phyloP scores from a whole-genome alignment of 2,113 vertebrate genomes.

The Ammodytes dubius region DNA sequence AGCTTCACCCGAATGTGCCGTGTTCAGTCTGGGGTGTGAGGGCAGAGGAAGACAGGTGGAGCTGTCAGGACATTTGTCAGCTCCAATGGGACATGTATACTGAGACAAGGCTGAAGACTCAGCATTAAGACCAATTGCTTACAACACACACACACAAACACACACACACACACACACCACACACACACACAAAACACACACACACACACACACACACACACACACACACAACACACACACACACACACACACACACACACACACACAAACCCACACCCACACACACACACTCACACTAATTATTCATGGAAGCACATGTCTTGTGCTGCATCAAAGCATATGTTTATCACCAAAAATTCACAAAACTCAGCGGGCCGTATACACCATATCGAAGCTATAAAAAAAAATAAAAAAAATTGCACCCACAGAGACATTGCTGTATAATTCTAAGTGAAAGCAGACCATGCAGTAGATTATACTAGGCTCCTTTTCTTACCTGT shows the following conservation, averaged over 20 bases:
- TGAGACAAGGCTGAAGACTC: conserved; percentile 7
- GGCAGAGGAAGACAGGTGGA: conserved; percentile 60
- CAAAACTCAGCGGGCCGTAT: neutral
- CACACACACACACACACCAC: neutral
- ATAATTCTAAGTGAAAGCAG: neutral
- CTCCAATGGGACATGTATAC: neutral
- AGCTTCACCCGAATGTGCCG: conserved; percentile 3
- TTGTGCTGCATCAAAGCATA: too few relatives aligned
- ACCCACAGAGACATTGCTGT: neutral
- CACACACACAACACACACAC: neutral
- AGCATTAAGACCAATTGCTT: neutral
- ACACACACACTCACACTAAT: neutral
- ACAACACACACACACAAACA: neutral
- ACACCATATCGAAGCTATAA: neutral
- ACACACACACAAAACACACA: too few relatives aligned
- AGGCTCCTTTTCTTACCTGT: conserved; percentile 77
- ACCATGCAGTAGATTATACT: neutral
- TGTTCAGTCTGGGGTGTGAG: conserved; percentile 10
- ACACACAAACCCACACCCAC: neutral
- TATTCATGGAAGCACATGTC: neutral
- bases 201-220: neutral
- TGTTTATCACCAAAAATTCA: neutral
- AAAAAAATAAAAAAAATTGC: neutral
- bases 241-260: neutral
- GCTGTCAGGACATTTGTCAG: conserved; percentile 54